Percentiles rank a stretch among this genome's conserved stretches.
These are phyloP conservation scores for Heliconius ismenius DNA, from an alignment of 2,888 invertebrate genomes.

Conservation along the genomic window DNA sequence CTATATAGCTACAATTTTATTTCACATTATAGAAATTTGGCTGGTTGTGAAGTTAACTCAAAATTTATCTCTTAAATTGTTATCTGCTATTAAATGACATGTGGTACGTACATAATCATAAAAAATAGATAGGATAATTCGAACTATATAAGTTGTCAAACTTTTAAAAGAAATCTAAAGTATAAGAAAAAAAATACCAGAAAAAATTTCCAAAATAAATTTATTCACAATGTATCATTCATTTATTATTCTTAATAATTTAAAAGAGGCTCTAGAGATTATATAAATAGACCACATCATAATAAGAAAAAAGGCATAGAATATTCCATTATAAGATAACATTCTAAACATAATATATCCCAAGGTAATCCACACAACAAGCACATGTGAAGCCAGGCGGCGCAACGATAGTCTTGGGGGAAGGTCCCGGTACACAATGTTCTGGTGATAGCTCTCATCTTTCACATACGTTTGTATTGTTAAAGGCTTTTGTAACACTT, in stretches of 20 bases:
- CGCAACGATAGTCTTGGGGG: conserved; percentile 87
- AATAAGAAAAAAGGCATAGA: conserved; percentile 73
- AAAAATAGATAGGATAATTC: too few relatives aligned
- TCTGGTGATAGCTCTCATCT: conserved; percentile 79
- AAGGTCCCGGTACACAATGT: conserved; percentile 79
- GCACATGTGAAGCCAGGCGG: conserved; percentile 84
- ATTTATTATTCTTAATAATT: conserved; percentile 61
- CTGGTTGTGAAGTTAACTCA: too few relatives aligned
- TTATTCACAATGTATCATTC: conserved; percentile 42
- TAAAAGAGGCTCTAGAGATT: conserved; percentile 72
- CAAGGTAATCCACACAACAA: conserved; percentile 78
- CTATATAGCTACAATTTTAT: too few relatives aligned
- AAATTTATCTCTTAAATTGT: too few relatives aligned
- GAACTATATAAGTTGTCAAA: too few relatives aligned
- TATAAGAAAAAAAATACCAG: conserved; percentile 21
- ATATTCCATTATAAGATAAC: conserved; percentile 78
- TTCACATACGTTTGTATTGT: conserved; percentile 84
- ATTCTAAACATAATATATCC: conserved; percentile 78
- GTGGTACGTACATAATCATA: too few relatives aligned
- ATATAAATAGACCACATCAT: conserved; percentile 75
- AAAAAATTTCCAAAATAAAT: conserved; percentile 38
- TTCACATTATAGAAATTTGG: too few relatives aligned
- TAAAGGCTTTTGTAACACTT: conserved; percentile 84
- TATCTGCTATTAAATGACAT: too few relatives aligned
- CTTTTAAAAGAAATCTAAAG: not conserved